These are phyloP conservation scores for Anabacerthia variegaticeps DNA, from an alignment of 2,797 vertebrate species.

Conservation along the genomic window DNA sequence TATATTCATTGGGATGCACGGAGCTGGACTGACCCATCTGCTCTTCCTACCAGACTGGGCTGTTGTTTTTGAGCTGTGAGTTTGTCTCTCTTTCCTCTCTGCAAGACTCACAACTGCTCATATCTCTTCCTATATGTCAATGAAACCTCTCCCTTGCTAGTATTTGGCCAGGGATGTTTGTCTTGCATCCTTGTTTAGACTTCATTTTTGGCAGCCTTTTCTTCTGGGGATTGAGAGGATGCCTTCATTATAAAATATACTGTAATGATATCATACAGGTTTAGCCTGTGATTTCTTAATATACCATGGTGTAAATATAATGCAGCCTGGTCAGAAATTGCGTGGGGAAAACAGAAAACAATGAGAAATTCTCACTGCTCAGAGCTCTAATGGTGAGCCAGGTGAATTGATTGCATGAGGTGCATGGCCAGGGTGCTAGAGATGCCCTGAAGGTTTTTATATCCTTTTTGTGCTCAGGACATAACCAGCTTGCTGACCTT, in stretches of 20 bases:
- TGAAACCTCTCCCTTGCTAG: not conserved
- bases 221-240: not conserved
- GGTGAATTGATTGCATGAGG: not conserved
- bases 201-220: not conserved
- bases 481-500: not conserved
- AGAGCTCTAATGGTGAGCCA: not conserved
- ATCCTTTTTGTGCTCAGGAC: not conserved
- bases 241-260: not conserved
- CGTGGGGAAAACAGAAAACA: not conserved
- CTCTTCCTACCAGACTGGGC: conserved; percentile 99
- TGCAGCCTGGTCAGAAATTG: not conserved
- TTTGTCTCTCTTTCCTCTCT: not conserved
- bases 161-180: not conserved
- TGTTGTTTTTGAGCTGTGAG: conserved; percentile 95
- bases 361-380: not conserved
- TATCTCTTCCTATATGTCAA: not conserved
- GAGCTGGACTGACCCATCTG: conserved; percentile 95
- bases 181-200: not conserved
- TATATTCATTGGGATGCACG: conserved; percentile 96
- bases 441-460: not conserved
- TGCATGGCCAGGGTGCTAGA: not conserved
- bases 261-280: not conserved
- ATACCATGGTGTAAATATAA: not conserved
- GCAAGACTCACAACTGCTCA: not conserved
- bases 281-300: not conserved